Base-by-base conservation (phyloP, 2,888 invertebrate genomes). In the Trisateles emortualis region DNA sequence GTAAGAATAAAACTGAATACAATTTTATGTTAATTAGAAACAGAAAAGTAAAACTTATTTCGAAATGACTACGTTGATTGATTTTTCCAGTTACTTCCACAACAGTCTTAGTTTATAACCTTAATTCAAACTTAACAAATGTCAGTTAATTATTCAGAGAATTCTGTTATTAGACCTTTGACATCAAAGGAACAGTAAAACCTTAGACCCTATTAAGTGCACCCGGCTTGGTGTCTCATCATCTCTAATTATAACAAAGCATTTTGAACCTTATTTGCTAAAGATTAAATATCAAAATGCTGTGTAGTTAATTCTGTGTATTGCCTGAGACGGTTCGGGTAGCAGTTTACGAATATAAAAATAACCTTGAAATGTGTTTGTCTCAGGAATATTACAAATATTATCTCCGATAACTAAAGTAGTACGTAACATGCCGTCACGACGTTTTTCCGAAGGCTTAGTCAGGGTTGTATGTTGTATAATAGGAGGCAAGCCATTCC, bases 151-250 rank as follows among this genome's bases (percentile, higher is more conserved):
- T 64, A 67, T 70, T 70, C 55, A 59, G 53, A 51, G 58, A 61
- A 64, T 54, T 39, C 43, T 44, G 46, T 60, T 58, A 70, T 67
- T 54, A 58, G 22, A 54, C 58, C 58, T 68, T 56, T 54, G 47
- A 55, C 51, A 58, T 67, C 52, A 52, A 53, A 43, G 51, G 42
- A 39, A 30, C 52, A 53, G 43, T 71, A 59, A 67, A 68, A 60
- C 52, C 41, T 44, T 67, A 67, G 56, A 48, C 42, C 60, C 71
- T 54, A 71, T 71, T 64, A 60, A 49, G 26, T 52, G 58, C 72
- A 71, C 56, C 64, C 60, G 65, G 55, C 16, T 30, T 41, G 17
- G 29, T 40, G 24, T 19, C 30, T 26, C 39, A 52, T 51, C 43
- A 33, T 32, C 5, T 29, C 4, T 5, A 42, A 11, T 26, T 9